phyloP scores from a whole-genome alignment of 92 coral and sea anemone genomes.

The Hydrozoanthus gracilis region DNA sequence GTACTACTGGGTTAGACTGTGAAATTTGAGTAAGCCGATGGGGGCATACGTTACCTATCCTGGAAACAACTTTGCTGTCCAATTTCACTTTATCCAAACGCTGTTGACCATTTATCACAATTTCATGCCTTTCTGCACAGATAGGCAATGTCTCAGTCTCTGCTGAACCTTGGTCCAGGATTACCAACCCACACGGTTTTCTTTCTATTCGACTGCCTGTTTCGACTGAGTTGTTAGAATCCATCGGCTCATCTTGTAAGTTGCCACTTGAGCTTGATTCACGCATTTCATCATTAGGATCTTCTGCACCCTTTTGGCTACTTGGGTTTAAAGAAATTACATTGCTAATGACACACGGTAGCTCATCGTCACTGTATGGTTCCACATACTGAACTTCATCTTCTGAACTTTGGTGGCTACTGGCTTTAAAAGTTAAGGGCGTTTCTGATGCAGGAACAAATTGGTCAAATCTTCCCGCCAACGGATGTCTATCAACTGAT shows the following conservation, averaged over 20 bases:
- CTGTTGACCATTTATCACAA: neutral
- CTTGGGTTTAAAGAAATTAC: slow-evolving; percentile 28
- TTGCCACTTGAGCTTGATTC: neutral
- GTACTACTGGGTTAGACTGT: neutral
- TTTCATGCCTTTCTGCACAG: neutral
- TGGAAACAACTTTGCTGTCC: neutral
- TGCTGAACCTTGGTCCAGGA: neutral
- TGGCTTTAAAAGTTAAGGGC: neutral
- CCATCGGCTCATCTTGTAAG: neutral
- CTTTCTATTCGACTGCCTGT: too few relatives aligned
- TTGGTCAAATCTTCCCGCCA: neutral
- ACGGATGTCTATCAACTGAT: neutral
- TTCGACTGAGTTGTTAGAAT: neutral
- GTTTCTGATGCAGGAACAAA: neutral
- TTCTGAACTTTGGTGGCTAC: neutral
- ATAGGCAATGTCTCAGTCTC: neutral
- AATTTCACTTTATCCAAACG: neutral
- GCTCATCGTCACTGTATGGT: neutral
- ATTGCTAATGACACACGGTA: slow-evolving; percentile 34
- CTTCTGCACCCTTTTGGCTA: neutral
- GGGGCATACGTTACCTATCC: neutral
- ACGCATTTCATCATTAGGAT: neutral
- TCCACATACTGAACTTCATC: slow-evolving; percentile 6
- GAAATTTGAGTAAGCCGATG: neutral
- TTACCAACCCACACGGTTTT: neutral